Base-by-base conservation (phyloP, 2,113 vertebrate genomes). In the Oryzias javanicus region DNA sequence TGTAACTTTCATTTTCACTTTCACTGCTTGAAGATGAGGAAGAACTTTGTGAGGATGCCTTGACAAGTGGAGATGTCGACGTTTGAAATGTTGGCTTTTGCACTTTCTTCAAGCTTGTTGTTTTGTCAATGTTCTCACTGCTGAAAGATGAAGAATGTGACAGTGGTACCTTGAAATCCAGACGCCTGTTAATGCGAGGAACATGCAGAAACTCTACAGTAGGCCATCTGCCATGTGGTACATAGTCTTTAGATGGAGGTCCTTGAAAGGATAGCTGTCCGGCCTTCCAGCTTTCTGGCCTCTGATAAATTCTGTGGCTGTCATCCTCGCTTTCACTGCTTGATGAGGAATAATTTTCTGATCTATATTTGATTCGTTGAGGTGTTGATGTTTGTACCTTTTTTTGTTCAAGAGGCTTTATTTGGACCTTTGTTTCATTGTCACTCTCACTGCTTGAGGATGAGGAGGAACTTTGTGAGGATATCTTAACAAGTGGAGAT, bases 301-400 rank as follows among this genome's bases (percentile, higher is more conserved):
- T 22, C 7, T n/a, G 16, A 17, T 3, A n/a, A 44, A 41, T 44
- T 42, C 70, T 3, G 2, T 22, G 22, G 22, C 22, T 22, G 22
- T 22, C 29, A 17, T 61, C 48, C 16, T 46, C 44, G n/a, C 44
- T 75, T 25, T 80, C 59, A 49, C 63, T 77, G 13, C 57, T 67
- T 1, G 64, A 55, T 5, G 61, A 54, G 42, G 41, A 73, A 6
- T 40, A 16, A 7, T 4, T 0, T 14, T 16, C n/a, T 25, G 55
- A 51, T 29, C 52, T n/a, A 41, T 42, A 42, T 50, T 66, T 75
- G 52, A 75, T 55, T 49, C 71, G 52, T 0, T 68, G 18, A 45
- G 12, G 55, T 64, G 4, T 60, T 71, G 14, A 64, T 20, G 0
- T 3, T 17, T 20, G 45, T 10, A 4, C 29, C 18, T 4, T 60